Evolutionary conservation across 2,797 vertebrate species (phyloP).

Genomic region (Acomys russatus): DNA sequence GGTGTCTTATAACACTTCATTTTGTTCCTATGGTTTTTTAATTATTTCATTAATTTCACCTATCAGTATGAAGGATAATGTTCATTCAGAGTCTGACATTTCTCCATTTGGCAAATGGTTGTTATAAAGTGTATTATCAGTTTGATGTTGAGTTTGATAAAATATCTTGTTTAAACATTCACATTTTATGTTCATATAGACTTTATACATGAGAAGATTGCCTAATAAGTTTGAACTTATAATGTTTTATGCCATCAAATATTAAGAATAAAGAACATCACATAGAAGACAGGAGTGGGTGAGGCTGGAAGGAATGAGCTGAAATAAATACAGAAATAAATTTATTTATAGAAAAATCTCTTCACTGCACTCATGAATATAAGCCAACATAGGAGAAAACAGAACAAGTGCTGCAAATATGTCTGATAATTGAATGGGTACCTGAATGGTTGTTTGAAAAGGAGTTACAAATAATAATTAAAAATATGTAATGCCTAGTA

Average conservation of each 20-base stretch:
- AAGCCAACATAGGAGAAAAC: neutral
- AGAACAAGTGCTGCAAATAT: neutral
- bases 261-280: constrained; percentile 67
- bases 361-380: constrained; percentile 25
- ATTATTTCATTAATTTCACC: constrained; percentile 86
- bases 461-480: constrained; percentile 59
- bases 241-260: constrained; percentile 43
- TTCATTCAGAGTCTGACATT: constrained; percentile 71
- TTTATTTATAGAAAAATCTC: constrained; percentile 37
- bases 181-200: constrained; percentile 69
- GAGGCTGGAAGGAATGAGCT: neutral
- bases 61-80: constrained; percentile 65
- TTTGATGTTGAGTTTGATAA: constrained; percentile 80
- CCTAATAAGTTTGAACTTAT: constrained; percentile 51
- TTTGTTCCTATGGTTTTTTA: constrained; percentile 84
- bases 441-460: constrained; percentile 42
- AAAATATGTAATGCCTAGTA: constrained; percentile 13
- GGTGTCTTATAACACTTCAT: constrained; percentile 74
- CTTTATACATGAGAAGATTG: constrained; percentile 57
- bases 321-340: constrained; percentile 32
- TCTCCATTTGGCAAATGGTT: constrained; percentile 75
- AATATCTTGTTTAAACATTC: constrained; percentile 70
- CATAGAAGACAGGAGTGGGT: neutral
- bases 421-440: neutral
- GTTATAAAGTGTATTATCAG: constrained; percentile 58